Evolutionary conservation across 2,888 invertebrate genomes (phyloP), one percentile per base, ranked within the genome.

Genomic region (Spisula subtruncata): DNA sequence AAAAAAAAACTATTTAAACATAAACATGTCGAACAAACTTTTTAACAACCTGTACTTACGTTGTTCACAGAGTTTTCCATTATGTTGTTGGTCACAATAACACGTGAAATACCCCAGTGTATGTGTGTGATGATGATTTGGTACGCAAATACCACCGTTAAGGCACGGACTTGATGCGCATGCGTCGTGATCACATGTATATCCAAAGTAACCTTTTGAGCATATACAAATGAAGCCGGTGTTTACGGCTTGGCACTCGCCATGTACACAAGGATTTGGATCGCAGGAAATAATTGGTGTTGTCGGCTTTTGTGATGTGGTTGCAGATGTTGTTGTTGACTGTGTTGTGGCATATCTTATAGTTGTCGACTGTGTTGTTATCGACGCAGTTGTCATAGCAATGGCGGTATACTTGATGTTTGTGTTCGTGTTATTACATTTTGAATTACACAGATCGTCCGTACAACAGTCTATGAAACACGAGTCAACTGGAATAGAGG

Each of bases 341-440:
- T 41, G 51, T 51, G 51, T 51, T 51, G 14, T 51, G 1, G 51
- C 51, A 5, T 2, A 8, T 18, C 16, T 4, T 25, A 25, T 60
- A 4, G 60, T 10, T 66, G 25, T 0, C 25, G 25, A 12, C 25
- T 66, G 60, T 25, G 60, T 25, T 25, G 10, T 66, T 10, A 12
- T n/a, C 25, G 60, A 1, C 25, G 60, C n/a, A n/a, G n/a, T n/a
- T n/a, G 60, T 25, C 25, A n/a, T 66, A 0, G n/a, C 25, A 25
- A 25, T n/a, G 6, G 60, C n/a, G 18, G 75, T 75, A 35, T 14
- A 16, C 16, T 0, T 35, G 32, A 18, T 14, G 32, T 32, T 32
- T 35, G 75, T n/a, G n/a, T n/a, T n/a, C n/a, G n/a, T 12, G 75
- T 75, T 75, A 35, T 75, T 75, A 75, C 75, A 75, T 75, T 75